Evolutionary conservation across 2,888 invertebrate genomes (phyloP).

Genomic region (Adelognathus sp.): DNA sequence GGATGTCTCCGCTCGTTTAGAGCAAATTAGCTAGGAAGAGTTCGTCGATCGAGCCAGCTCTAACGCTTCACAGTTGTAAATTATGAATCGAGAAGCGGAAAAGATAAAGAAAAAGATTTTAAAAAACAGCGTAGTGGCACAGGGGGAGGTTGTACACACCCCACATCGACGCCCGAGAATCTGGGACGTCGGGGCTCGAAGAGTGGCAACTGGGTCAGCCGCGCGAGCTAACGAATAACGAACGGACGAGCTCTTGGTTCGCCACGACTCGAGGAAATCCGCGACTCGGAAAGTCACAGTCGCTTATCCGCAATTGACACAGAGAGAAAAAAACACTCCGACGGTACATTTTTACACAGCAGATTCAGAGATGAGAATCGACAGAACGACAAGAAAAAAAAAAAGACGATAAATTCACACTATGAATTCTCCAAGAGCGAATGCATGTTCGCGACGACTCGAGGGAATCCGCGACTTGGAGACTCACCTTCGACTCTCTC

Average conservation of each 20-base stretch:
- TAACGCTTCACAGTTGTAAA: background rate
- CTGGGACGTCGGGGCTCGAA: constrained; percentile 75
- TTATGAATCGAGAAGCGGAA: background rate
- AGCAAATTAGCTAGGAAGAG: background rate
- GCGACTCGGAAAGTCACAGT: constrained; percentile 16
- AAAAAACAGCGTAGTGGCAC: background rate
- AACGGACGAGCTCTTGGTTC: constrained; percentile 21
- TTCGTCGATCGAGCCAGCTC: background rate
- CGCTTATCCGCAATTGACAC: constrained; percentile 14
- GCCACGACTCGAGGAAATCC: constrained; percentile 1
- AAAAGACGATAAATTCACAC: too few species aligned
- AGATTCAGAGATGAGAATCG: too few species aligned
- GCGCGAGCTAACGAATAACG: constrained; percentile 57
- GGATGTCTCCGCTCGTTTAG: background rate
- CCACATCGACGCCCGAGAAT: constrained; percentile 60
- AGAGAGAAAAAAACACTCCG: background rate
- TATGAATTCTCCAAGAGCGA: too few species aligned
- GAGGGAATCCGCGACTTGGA: constrained; percentile 13
- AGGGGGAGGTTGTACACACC: background rate
- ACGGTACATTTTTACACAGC: too few species aligned
- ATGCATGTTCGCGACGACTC: too few species aligned
- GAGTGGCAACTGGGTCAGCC: constrained; percentile 75
- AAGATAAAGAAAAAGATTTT: background rate
- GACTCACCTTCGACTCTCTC: constrained; percentile 15
- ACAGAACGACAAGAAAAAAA: too few species aligned